Evolutionary conservation across 2,888 invertebrate species (phyloP).

Genomic region (Rhyacophila evoluta): DNA sequence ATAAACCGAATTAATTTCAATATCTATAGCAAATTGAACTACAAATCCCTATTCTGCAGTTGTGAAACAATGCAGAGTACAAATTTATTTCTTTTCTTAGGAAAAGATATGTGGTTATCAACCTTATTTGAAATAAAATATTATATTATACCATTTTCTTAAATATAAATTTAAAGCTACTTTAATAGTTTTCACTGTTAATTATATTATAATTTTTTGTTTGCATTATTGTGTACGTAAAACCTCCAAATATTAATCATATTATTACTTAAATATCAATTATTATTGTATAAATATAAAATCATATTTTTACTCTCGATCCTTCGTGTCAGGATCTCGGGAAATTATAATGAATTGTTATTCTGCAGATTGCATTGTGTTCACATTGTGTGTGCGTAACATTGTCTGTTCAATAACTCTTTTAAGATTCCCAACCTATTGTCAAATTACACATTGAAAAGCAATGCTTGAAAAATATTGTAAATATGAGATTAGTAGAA

Average conservation of each 20-base stretch:
- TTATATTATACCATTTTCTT: too few species aligned
- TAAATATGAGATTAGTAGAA: slow-evolving; percentile 20
- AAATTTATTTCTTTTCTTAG: too few species aligned
- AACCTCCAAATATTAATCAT: slow-evolving; percentile 17
- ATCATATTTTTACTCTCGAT: background rate
- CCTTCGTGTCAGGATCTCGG: background rate
- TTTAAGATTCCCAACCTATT: background rate
- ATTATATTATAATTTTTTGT: background rate
- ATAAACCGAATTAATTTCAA: too few species aligned
- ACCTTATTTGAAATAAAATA: too few species aligned
- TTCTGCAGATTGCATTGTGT: background rate
- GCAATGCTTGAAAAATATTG: slow-evolving; percentile 31
- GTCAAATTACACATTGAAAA: slow-evolving; percentile 33
- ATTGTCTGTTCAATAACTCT: background rate
- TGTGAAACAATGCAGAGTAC: too few species aligned
- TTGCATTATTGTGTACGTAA: background rate
- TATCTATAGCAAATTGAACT: too few species aligned
- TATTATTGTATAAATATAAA: background rate
- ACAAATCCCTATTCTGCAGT: too few species aligned
- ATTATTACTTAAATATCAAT: slow-evolving; percentile 17
- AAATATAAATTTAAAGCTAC: background rate
- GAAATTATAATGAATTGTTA: background rate
- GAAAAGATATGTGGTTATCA: too few species aligned
- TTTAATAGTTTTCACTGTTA: background rate
- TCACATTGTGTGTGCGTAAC: background rate